Evolutionary conservation across 1,140 invertebrate genomes (phyloP).

Genomic region (Pseudomyrmex gracilis): DNA sequence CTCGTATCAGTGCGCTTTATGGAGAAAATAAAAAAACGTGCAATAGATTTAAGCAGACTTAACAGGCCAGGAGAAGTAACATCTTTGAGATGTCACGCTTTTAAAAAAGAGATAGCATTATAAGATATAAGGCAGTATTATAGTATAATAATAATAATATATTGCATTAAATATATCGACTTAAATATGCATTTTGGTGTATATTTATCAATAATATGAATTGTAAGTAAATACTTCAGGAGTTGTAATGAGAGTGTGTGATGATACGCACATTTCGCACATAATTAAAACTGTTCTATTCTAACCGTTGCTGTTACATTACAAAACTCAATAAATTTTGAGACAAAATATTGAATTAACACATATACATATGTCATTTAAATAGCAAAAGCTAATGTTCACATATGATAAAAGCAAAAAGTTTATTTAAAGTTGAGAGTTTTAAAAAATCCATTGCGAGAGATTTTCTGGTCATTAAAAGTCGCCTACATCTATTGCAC

Average conservation of each 20-base stretch:
- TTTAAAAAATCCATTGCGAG: neutral
- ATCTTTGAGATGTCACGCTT: constrained; percentile 22
- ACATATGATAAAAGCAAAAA: neutral
- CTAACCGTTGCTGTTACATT: too few relatives aligned
- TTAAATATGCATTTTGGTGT: neutral
- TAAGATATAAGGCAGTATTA: neutral
- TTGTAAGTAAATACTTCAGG: too few relatives aligned
- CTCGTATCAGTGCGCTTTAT: constrained; percentile 32
- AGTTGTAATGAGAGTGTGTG: neutral
- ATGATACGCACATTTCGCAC: neutral
- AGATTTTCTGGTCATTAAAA: constrained; percentile 14
- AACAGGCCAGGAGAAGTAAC: constrained; percentile 3
- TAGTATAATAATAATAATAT: too few relatives aligned
- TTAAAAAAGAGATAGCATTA: neutral
- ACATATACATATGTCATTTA: too few relatives aligned
- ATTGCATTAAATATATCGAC: neutral
- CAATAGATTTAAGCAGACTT: constrained; percentile 50
- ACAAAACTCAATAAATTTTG: too few relatives aligned
- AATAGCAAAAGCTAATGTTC: too few relatives aligned
- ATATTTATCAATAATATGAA: neutral
- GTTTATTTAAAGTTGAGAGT: neutral
- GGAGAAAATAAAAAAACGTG: constrained; percentile 24
- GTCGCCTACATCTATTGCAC: constrained; percentile 48
- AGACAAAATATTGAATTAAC: too few relatives aligned
- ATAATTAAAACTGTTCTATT: neutral